These are phyloP conservation scores for Sebastes nivosus DNA, from an alignment of 2,797 vertebrate species.

Conservation along the genomic window DNA sequence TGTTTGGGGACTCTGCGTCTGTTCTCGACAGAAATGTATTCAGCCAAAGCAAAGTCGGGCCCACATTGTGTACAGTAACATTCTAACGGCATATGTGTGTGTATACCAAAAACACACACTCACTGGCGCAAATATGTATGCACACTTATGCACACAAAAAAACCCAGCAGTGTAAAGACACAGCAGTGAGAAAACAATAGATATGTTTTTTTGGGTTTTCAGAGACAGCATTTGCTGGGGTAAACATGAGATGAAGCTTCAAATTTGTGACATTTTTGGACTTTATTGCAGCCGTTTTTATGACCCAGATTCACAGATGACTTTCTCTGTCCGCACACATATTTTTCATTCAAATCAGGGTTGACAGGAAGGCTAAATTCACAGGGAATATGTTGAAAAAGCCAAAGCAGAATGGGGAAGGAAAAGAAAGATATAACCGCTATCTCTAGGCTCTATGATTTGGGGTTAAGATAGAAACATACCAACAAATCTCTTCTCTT, in stretches of 20 bases:
- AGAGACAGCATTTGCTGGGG: constrained; percentile 14
- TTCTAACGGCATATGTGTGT: not conserved
- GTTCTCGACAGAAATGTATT: constrained; percentile 62
- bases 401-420: not conserved
- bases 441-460: not conserved
- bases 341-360: constrained; percentile 12
- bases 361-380: constrained; percentile 15
- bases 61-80: constrained; percentile 43
- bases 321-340: not conserved
- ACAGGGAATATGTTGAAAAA: constrained; percentile 4
- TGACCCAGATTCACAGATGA: constrained; percentile 36
- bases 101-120: constrained; percentile 27
- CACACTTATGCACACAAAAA: constrained; percentile 5
- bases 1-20: constrained; percentile 69
- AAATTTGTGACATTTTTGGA: not conserved
- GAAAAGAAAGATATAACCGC: not conserved
- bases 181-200: constrained; percentile 9
- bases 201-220: constrained; percentile 3
- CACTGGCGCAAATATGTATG: constrained; percentile 3
- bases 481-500: not conserved
- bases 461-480: not conserved
- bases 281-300: constrained; percentile 11
- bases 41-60: constrained; percentile 48
- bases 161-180: constrained; percentile 1
- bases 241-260: not conserved